Evolutionary conservation across 2,797 vertebrate genomes (phyloP), one percentile per base, ranked within the genome.

Genomic region (Onychomys torridus): DNA sequence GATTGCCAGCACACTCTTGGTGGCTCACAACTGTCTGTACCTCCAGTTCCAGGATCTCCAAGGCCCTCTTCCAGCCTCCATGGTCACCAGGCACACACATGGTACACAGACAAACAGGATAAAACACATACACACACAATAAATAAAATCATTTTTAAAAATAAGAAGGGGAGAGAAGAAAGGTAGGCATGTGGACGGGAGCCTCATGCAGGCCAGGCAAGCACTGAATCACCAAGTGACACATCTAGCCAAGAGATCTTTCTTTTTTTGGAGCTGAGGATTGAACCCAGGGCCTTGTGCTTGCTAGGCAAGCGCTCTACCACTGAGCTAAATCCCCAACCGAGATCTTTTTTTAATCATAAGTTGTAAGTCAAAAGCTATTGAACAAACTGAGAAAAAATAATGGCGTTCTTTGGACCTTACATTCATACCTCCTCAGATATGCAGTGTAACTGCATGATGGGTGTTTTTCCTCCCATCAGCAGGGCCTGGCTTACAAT

Each of bases 361-460:
- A 52, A 40, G 6, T 85, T 92, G 93, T 91, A 76, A 91, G 55
- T 91, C 32, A 32, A 55, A 93, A 77, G 73, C 49, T 95, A 65
- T 57, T 86, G 46, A 96, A 94, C 78, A 6, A 79, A 67, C 16
- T 82, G 43, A 71, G 43, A 40, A 67, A 55, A 27, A 27, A 25
- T 65, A 69, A 71, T 67, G 59, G 69, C 29, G 46, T 34, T 81
- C 6, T 77, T 96, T 97, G 71, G 40, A 57, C 98, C 98, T 99
- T 99, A 98, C 98, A 98, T 98, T 95, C 83, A 2, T 13, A 34
- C 6, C 95, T 25, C 69, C 76, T 91, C 98, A 99, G 99, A 99
- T 98, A 99, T 99, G 99, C 99, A 99, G 59, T 99, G 99, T 97
- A 99, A 99, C 96, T 99, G 99, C 98, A 99, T 99, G 99, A 99